Evolutionary conservation across 64 coral and sea anemone species (phyloP).

Genomic region (Montipora sp.): DNA sequence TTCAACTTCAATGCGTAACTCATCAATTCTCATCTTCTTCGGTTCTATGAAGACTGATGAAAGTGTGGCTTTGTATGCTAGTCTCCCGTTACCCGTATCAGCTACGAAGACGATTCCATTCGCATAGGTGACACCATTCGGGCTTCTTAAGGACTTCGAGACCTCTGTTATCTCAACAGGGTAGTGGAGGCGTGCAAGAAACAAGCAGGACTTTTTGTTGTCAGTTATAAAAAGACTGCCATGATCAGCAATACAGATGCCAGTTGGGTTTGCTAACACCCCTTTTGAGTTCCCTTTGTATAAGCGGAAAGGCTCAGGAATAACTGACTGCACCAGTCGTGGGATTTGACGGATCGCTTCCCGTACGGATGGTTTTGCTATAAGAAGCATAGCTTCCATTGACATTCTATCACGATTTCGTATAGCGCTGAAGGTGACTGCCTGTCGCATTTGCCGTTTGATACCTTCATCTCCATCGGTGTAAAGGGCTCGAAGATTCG

Average conservation of each 20-base stretch:
- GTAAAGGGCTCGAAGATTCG: slow-evolving; percentile 53
- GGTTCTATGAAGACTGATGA: slow-evolving; percentile 51
- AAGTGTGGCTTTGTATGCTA: slow-evolving; percentile 37
- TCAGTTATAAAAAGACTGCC: slow-evolving; percentile 58
- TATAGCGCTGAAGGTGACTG: slow-evolving; percentile 26
- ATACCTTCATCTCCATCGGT: slow-evolving; percentile 48
- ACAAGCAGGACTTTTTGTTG: slow-evolving; percentile 40
- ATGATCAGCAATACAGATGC: slow-evolving; percentile 55
- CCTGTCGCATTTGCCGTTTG: slow-evolving; percentile 39
- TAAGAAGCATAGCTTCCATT: slow-evolving; percentile 43
- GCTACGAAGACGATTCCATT: slow-evolving; percentile 53
- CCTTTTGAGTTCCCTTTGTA: slow-evolving; percentile 58
- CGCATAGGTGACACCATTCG: slow-evolving; percentile 13
- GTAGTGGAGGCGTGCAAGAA: slow-evolving; percentile 64
- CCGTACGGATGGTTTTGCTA: slow-evolving; percentile 36
- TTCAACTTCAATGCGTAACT: background rate
- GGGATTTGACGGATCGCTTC: slow-evolving; percentile 24
- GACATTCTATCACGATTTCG: slow-evolving; percentile 63
- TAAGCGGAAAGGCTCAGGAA: slow-evolving; percentile 52
- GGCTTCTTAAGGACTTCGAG: slow-evolving; percentile 7
- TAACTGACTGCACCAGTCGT: slow-evolving; percentile 54
- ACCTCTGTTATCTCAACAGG: slow-evolving; percentile 53
- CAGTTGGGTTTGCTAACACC: slow-evolving; percentile 36
- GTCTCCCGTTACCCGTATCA: slow-evolving; percentile 21
- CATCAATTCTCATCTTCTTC: slow-evolving; percentile 51